Base-by-base conservation (phyloP, 1,140 invertebrate species). In the Chironomus striatipennis region DNA sequence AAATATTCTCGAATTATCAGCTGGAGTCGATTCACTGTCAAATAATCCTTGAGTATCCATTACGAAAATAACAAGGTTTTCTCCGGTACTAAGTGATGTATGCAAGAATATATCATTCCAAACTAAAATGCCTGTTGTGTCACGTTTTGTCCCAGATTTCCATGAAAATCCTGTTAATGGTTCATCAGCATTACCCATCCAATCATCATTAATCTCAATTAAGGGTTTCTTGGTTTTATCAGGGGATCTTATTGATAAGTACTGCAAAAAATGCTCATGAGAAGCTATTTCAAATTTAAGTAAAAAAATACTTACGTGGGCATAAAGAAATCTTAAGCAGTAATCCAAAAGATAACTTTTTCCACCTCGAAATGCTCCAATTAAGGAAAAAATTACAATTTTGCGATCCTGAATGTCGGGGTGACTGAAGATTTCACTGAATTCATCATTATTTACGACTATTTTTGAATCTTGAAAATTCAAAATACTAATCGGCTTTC, bases 41-140 rank as follows among this genome's bases (percentile, higher is more conserved):
- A 91, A 91, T 15, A 89, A 86, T 74, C 90, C 90, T 83, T 91
- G 90, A 7, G 90, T 91, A 77, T 91, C 90, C 86, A 91, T 86
- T 34, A 90, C 79, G 65, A 91, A 77, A 9, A 90, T 83, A 43
- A 85, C 88, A 57, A 88, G 83, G 75, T 84, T 79, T 77, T 84
- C 82, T 20, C 80, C 80, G 76, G 78, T 78, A 2, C 79, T 78
- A 7, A 82, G 78, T 72, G 81, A 84, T 73, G 85, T 76, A 79
- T 90, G 90, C 12, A 57, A 10, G n/a, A 57, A 57, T 3, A 89
- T 86, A 83, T 90, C 85, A 76, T 86, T 88, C 89, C 89, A 90
- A 75, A 90, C 79, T 1, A 90, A 79, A 74, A 90, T 90, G 7
- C 89, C 89, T 15, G 89, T 90, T 6, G 89, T 90, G 76, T 90